Percentiles rank a stretch among this genome's conserved stretches.
phyloP scores from a whole-genome alignment of 2,888 invertebrate species.

The Andrena camellia region DNA sequence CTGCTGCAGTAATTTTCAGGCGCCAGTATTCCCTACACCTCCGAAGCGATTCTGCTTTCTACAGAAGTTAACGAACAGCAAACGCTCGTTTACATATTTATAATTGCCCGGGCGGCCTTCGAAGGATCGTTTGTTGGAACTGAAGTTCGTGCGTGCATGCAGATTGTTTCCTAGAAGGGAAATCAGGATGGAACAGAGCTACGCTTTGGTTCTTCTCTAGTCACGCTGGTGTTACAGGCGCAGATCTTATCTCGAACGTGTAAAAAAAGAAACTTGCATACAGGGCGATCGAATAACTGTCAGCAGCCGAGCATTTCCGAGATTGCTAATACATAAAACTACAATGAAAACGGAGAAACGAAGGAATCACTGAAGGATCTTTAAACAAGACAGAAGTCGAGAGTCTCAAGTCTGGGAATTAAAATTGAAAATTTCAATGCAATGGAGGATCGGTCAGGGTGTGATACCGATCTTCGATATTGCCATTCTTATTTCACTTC shows the following conservation, averaged over 20 bases:
- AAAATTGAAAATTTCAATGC: not conserved
- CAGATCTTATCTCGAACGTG: not conserved
- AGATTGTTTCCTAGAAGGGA: conserved; percentile 1
- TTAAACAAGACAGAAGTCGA: not conserved
- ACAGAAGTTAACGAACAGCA: conserved; percentile 16
- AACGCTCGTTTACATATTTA: conserved; percentile 28
- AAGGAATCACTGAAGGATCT: not conserved
- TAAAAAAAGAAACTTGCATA: not conserved
- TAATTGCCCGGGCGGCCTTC: conserved; percentile 4
- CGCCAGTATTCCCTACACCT: not conserved
- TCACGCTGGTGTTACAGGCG: not conserved
- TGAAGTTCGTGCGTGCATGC: not conserved
- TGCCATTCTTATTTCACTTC: not conserved
- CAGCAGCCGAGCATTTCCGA: not conserved
- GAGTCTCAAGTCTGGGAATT: not conserved
- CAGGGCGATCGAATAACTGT: not conserved
- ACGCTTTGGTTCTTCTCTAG: conserved; percentile 2
- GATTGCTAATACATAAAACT: not conserved
- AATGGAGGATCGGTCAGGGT: not conserved
- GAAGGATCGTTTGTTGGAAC: conserved; percentile 5
- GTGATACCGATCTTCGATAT: conserved; percentile 5
- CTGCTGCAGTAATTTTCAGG: not conserved
- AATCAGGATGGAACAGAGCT: conserved; percentile 1
- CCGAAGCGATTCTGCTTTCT: conserved; percentile 30
- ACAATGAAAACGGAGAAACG: not conserved